Conservation (phyloP, 2,888 invertebrate species). For the Agriopis aurantiaria region DNA sequence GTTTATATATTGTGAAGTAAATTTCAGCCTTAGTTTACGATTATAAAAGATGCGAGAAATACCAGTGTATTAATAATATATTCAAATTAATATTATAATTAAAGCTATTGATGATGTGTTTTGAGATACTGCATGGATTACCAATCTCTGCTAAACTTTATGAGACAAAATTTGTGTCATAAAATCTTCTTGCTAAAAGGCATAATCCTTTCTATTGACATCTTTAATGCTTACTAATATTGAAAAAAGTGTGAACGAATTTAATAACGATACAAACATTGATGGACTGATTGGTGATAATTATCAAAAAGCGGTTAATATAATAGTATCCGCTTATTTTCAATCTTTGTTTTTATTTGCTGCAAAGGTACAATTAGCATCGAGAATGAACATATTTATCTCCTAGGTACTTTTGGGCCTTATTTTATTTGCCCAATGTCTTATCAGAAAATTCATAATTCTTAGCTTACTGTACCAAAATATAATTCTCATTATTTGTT, state of each 20-base stretch:
- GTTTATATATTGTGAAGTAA: conserved; percentile 11
- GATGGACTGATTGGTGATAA: background rate
- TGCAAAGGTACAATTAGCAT: too few relatives aligned
- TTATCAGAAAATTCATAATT: background rate
- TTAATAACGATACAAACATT: background rate
- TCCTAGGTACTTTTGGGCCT: background rate
- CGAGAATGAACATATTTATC: background rate
- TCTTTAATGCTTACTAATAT: background rate
- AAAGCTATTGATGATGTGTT: background rate
- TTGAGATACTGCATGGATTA: background rate
- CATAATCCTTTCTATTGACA: background rate
- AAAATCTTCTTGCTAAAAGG: background rate
- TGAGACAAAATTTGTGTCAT: too few relatives aligned
- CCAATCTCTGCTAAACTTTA: background rate
- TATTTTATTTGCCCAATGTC: background rate
- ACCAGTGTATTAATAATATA: background rate
- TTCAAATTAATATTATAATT: conserved; percentile 9
- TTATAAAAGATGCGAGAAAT: background rate
- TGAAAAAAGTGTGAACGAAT: background rate
- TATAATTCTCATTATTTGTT: background rate
- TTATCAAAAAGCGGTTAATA: background rate
- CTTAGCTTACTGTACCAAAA: background rate
- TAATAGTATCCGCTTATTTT: background rate
- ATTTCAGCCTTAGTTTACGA: background rate
- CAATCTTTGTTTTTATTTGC: background rate